Base-by-base conservation (phyloP, 92 coral and sea anemone genomes). In the Montipora capitata region DNA sequence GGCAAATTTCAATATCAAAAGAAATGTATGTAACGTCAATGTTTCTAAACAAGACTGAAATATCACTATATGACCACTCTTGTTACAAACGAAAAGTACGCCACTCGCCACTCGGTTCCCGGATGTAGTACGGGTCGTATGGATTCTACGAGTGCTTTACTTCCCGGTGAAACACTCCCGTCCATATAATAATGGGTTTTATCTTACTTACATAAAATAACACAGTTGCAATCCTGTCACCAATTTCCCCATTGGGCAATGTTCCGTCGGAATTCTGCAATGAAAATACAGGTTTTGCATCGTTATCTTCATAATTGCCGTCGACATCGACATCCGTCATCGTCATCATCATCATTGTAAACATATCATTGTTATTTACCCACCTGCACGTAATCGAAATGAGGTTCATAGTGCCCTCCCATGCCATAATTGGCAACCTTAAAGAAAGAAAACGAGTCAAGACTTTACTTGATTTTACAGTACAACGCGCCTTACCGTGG, bases 321-420 rank as follows among this genome's bases (percentile, higher is more conserved):
- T 48, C 52, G 52, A 48, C 52, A 5, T 48, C 52, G 10, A 5
- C 10, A 48, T 48, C 10, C 2, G 35, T 48, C 52, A 13, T 54
- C 61, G 10, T 54, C 38, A 15, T 8, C 67, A 15, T 17, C 6
- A 3, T 62, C 0, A 62, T 16, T 15, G 38, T 14, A 15, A 62
- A 3, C n/a, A 4, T 10, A 10, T 15, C 20, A 13, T 14, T 62
- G 8, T 62, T 15, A 62, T 62, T 14, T 4, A 62, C 90, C 70
- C 82, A 94, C 97, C 64, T 89, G 88, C 9, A 93, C 85, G 54
- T 78, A 90, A 78, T 97, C 99, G 61, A 88, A 91, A 57, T 95
- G 98, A 57, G 99, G 98, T 67, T 97, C 99, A 52, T 95, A 96
- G 71, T 97, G 99, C 4, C 99, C 99, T 74, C 96, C 99, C 18